Evolutionary conservation across 1,140 invertebrate species (phyloP), one percentile per base, ranked within the genome.

Genomic region (Macrosteles quadrilineatus): DNA sequence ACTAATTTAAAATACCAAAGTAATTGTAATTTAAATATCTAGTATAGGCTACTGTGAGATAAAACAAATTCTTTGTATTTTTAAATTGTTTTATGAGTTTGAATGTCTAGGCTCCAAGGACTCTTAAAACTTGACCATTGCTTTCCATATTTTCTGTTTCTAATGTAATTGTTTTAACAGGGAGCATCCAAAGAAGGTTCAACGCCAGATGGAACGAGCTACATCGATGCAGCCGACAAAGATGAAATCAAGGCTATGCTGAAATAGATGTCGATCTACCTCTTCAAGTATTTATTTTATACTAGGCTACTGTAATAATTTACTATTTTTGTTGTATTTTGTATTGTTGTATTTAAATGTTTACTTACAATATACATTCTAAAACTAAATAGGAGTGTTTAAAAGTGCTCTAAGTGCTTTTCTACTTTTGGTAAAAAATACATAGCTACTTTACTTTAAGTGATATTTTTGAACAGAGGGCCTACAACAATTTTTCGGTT

Each of bases 221-320:
- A 96, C 79, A 79, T 94, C 67, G 92, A 96, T 75, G 92, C 91
- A 72, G 94, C 95, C 17, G 95, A 98, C 80, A 96, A 92, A 80
- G 90, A 91, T 73, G 95, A 97, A 84, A 97, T 97, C 73, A 94
- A 93, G 82, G 85, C 86, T 74, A 83, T 93, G 23, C 81, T 92
- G 12, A 68, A 75, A 69, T 73, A 67, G 68, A 67, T 66, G 11
- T 25, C 30, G n/a, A 53, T 64, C 9, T 63, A 9, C 27, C n/a
- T 63, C 12, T 19, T n/a, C n/a, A 11, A 17, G 47, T 50, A 50
- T 50, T 50, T 50, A 50, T 50, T 50, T 50, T 11, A 17, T 30
- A 19, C 4, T 31, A 21, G 17, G 2, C 36, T 59, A 30, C 47
- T 30, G 27, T 30, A 47, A 17, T 53, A 21, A 17, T 43, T 29